A percentile compares a stretch with the other conserved stretches of the same genome.
Conservation (phyloP, 2,888 invertebrate species). For the Morpho achilles region DNA sequence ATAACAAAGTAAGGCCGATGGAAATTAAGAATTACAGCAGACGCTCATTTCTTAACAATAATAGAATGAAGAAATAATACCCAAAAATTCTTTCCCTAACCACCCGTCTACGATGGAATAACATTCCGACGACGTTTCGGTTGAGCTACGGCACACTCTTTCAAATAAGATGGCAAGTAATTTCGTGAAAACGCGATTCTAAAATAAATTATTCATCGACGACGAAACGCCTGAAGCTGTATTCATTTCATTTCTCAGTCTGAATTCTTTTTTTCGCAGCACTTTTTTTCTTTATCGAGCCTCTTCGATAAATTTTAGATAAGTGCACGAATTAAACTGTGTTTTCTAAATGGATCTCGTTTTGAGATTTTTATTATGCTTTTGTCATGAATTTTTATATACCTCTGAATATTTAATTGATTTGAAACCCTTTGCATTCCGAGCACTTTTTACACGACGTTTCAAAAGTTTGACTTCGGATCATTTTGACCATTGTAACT, state of each 20-base stretch:
- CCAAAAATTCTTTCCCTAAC: constrained; percentile 18
- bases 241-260: constrained; percentile 79
- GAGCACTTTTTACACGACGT: no score
- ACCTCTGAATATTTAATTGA: constrained; percentile 3
- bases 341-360: constrained; percentile 29
- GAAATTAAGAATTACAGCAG: constrained; percentile 24
- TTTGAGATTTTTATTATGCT: constrained; percentile 29
- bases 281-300: constrained; percentile 62
- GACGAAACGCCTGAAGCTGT: constrained; percentile 76
- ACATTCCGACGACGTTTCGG: constrained; percentile 23
- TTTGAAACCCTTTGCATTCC: no score
- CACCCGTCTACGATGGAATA: constrained; percentile 16
- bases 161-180: constrained; percentile 72
- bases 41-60: constrained; percentile 17
- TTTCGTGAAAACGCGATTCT: constrained; percentile 73
- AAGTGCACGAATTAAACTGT: constrained; percentile 62
- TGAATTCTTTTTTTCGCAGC: constrained; percentile 67
- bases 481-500: no score
- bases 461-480: no score
- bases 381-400: constrained; percentile 22
- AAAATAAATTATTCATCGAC: constrained; percentile 78
- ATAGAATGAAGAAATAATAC: constrained; percentile 21
- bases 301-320: constrained; percentile 74
- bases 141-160: constrained; percentile 52
- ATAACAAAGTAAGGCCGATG: no score